Base-by-base conservation (phyloP, 2,888 invertebrate species). In the Dilophus febrilis region DNA sequence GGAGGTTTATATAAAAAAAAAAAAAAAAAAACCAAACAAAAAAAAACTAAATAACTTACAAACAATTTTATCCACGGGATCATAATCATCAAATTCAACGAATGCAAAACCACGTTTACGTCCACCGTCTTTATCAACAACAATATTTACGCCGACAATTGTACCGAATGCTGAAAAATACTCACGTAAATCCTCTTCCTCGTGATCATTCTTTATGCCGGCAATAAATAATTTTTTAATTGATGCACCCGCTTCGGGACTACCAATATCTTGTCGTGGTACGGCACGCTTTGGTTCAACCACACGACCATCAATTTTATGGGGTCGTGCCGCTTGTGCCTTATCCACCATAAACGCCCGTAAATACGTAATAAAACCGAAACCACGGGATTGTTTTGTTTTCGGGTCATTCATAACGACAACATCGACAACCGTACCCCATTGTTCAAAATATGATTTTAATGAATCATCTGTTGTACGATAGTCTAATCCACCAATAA, bases 241-340 rank as follows among this genome's bases (percentile, higher is more conserved):
- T 1, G 92, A 88, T 2, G 87, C 84, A 38, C 90, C 87, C 1
- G 91, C 84, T 64, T 92, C 92, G 1, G 91, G 90, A 44, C 85
- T 73, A 42, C 85, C 86, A 49, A 92, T 87, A 56, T 87, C 87
- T 64, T 84, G 77, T 35, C 91, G 72, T 3, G 95, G 95, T 17
- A 95, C 92, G 27, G 97, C 97, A 48, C 97, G 68, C 60, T 98
- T 98, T 1, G 97, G 90, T 62, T 98, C 97, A 2, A 97, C 94
- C 38, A 90, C 82, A 50, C 74, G 72, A 38, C 88, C 90, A 64
- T 94, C 94, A 44, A 95, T 87, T 55, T 81, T 78, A 56, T 95
- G 95, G 1, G 95, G 95, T 40, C 84, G 70, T 28, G 79, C 77
- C 54, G 69, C 74, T 57, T 95, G 95, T 6, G 95, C 94, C 55